A percentile compares a stretch with the other conserved stretches of the same genome.
These are phyloP conservation scores for Sparus aurata DNA, from an alignment of 2,797 vertebrate genomes.

Conservation along the genomic window DNA sequence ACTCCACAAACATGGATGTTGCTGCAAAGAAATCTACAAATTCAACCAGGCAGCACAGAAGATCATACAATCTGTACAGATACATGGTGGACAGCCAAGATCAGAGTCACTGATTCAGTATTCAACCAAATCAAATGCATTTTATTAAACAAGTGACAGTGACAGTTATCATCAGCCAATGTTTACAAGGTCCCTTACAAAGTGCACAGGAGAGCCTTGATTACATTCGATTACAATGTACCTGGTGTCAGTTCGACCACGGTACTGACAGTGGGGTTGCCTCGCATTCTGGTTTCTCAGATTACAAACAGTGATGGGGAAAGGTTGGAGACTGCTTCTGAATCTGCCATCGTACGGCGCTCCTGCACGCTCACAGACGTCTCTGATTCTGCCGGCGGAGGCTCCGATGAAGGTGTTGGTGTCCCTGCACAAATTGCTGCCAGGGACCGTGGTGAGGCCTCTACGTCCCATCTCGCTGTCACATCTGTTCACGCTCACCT, in stretches of 20 bases:
- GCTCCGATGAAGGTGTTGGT: slow-evolving; percentile 52
- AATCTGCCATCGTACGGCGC: neutral
- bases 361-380: neutral
- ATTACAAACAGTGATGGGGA: slow-evolving; percentile 37
- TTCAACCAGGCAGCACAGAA: no score
- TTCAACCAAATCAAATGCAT: neutral
- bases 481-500: fast-evolving
- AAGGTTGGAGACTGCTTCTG: slow-evolving; percentile 36
- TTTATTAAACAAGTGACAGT: slow-evolving; percentile 4
- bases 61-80: no score
- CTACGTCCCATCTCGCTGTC: fast-evolving
- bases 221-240: slow-evolving; percentile 36
- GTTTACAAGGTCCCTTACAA: slow-evolving; percentile 6
- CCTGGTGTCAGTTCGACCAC: slow-evolving; percentile 4
- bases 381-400: fast-evolving
- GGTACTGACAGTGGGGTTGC: slow-evolving; percentile 38
- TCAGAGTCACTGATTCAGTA: no score
- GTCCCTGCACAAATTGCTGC: slow-evolving; percentile 37
- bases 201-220: slow-evolving; percentile 49
- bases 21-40: no score
- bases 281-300: neutral
- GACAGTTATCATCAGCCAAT: slow-evolving; percentile 5
- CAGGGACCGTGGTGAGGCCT: fast-evolving
- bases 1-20: no score
- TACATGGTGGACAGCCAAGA: no score